Conservation (phyloP, 2,797 vertebrate genomes). For the Lophotriccus pileatus region DNA sequence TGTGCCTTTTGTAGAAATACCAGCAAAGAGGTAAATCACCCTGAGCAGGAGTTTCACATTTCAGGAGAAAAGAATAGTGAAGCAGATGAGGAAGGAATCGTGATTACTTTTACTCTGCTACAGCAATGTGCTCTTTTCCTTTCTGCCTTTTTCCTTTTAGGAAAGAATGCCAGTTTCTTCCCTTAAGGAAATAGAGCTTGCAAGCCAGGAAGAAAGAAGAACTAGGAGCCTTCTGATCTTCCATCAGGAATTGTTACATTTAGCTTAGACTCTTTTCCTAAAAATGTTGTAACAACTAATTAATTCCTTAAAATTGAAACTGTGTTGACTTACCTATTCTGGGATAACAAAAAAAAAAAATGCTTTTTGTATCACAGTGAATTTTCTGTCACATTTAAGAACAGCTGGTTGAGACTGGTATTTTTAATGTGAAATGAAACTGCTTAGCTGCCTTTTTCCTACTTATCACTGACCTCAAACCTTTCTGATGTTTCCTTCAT, state of each 20-base stretch:
- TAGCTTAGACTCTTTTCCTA: not conserved
- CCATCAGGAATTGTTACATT: not conserved
- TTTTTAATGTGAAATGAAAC: constrained; percentile 2
- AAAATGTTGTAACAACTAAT: not conserved
- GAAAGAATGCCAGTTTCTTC: not conserved
- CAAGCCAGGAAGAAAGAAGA: not conserved
- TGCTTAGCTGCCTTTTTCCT: not conserved
- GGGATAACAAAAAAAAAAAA: not conserved
- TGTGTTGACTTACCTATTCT: not conserved
- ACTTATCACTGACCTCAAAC: not conserved
- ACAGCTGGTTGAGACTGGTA: not conserved
- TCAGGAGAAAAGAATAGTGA: not conserved
- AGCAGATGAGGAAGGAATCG: not conserved
- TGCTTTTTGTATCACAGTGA: not conserved
- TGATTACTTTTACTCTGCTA: not conserved
- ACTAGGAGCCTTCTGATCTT: not conserved
- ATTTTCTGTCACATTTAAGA: not conserved
- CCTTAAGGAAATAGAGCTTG: not conserved
- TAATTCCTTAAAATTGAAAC: not conserved
- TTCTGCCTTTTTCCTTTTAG: not conserved
- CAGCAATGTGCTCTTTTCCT: not conserved
- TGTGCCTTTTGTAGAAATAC: not conserved
- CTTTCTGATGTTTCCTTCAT: not conserved
- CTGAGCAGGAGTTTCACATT: not conserved
- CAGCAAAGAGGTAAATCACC: not conserved